Conservation (phyloP, 2,113 vertebrate genomes). For the Spea bombifrons region DNA sequence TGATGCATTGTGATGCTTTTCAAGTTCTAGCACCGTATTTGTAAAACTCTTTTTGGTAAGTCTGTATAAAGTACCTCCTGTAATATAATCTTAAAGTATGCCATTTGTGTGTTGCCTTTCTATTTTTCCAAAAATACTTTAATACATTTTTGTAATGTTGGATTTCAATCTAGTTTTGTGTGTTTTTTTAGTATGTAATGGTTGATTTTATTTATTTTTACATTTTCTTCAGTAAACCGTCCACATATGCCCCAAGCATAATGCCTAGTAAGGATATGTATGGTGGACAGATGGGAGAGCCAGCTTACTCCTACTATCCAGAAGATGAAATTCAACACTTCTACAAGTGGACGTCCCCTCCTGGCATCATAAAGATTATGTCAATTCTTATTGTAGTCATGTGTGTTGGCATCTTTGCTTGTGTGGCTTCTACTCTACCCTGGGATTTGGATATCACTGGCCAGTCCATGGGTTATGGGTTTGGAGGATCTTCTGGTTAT, state of each 20-base stretch:
- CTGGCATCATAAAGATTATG: constrained; percentile 87
- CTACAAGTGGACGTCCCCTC: constrained; percentile 84
- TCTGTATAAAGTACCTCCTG: no score
- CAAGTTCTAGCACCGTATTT: no score
- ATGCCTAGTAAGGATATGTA: constrained; percentile 59
- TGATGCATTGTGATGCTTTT: no score
- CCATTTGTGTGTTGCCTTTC: no score
- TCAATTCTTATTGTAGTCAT: constrained; percentile 79
- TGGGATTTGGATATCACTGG: constrained; percentile 81
- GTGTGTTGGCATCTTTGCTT: constrained; percentile 83
- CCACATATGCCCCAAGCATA: constrained; percentile 67
- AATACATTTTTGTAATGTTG: no score
- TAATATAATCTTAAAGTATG: no score
- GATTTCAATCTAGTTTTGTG: no score
- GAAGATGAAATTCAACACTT: constrained; percentile 75
- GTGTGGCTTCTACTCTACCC: constrained; percentile 83
- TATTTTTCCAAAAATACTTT: no score
- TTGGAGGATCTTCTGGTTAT: constrained; percentile 51
- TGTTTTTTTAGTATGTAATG: no score
- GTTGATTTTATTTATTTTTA: no score
- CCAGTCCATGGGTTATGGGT: constrained; percentile 53
- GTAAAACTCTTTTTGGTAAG: no score
- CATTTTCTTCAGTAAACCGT: constrained; percentile 55
- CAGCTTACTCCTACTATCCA: constrained; percentile 74
- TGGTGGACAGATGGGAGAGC: constrained; percentile 67